Evolutionary conservation across 2,888 invertebrate species (phyloP).

Genomic region (Erebia aethiops): DNA sequence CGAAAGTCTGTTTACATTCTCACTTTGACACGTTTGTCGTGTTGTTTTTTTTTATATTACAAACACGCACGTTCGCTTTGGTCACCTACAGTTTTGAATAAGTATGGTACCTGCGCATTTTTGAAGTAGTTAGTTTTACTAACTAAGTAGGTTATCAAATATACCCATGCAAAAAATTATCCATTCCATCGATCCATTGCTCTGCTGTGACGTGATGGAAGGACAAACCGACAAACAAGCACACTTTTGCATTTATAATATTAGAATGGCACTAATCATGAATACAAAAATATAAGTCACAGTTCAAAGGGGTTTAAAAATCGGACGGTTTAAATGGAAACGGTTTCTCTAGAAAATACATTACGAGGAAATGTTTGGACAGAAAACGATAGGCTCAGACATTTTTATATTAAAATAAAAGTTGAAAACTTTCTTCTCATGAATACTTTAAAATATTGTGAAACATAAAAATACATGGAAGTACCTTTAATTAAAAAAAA

Average conservation of each 20-base stretch:
- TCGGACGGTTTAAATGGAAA: not conserved
- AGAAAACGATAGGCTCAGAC: not conserved
- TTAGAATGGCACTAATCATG: too few relatives aligned
- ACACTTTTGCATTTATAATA: too few relatives aligned
- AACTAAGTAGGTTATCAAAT: not conserved
- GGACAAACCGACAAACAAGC: too few relatives aligned
- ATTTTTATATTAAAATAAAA: not conserved
- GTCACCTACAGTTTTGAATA: not conserved
- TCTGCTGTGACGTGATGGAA: too few relatives aligned
- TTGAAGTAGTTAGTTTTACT: too few relatives aligned
- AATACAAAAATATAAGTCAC: not conserved
- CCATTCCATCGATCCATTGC: not conserved
- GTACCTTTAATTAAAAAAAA: too few relatives aligned
- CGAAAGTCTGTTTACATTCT: slow-evolving; percentile 9
- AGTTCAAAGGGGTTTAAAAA: not conserved
- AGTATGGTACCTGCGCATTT: not conserved
- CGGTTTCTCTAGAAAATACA: slow-evolving; percentile 1
- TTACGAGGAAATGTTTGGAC: slow-evolving; percentile 5
- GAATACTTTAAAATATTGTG: too few relatives aligned
- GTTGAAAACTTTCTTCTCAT: too few relatives aligned
- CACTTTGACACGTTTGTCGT: not conserved
- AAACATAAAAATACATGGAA: too few relatives aligned
- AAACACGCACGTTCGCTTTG: not conserved
- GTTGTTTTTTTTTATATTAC: not conserved
- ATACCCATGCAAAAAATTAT: too few relatives aligned